phyloP scores from a whole-genome alignment of 2,797 vertebrate species.

The Hypotaenidia okinawae region DNA sequence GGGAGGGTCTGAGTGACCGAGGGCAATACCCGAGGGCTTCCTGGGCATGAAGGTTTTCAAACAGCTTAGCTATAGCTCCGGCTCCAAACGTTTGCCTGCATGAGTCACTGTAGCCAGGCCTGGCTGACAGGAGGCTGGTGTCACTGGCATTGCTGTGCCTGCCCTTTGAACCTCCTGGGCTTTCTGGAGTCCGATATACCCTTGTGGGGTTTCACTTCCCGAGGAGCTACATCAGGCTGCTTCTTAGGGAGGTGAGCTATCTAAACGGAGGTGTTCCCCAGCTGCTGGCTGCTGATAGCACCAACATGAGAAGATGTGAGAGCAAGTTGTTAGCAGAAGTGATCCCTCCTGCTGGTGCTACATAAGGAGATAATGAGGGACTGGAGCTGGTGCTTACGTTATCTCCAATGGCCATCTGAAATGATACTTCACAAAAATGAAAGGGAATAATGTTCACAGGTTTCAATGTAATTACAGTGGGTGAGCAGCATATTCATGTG shows the following conservation, averaged over 20 bases:
- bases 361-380: not conserved
- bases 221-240: not conserved
- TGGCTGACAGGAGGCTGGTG: not conserved
- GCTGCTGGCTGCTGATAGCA: conserved; percentile 43
- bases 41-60: not conserved
- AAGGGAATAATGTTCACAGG: not conserved
- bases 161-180: fast-evolving
- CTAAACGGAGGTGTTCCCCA: not conserved
- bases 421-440: not conserved
- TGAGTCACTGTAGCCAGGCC: not conserved
- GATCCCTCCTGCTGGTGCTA: not conserved
- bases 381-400: not conserved
- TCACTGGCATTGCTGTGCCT: fast-evolving
- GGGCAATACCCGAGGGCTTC: not conserved
- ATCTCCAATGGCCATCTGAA: conserved; percentile 16
- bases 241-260: not conserved
- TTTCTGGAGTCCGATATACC: fast-evolving
- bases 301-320: not conserved
- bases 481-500: not conserved
- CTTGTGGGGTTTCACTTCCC: not conserved
- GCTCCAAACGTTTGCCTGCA: fast-evolving
- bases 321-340: not conserved
- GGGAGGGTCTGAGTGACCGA: not conserved
- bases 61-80: not conserved
- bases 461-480: not conserved